Percentiles rank a stretch among this genome's conserved stretches.
These are phyloP conservation scores for Pogoniulus pusillus DNA, from an alignment of 2,797 vertebrate species.

Conservation along the genomic window DNA sequence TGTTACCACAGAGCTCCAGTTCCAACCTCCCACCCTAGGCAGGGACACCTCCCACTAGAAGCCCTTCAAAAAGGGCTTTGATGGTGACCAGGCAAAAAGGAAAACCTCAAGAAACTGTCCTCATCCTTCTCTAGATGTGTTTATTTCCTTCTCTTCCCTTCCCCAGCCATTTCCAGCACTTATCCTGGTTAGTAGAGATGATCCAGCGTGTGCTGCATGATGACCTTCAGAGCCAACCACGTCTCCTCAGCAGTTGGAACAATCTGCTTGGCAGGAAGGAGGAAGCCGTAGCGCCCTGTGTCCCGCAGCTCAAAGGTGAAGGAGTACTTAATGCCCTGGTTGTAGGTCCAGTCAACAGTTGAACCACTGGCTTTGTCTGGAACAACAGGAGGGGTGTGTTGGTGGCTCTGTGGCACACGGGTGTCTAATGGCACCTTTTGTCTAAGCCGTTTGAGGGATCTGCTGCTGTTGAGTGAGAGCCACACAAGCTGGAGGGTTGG, in stretches of 20 bases:
- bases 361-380: slow-evolving; percentile 88
- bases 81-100: accelerated
- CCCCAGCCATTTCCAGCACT: neutral
- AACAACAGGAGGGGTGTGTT: accelerated
- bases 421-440: neutral
- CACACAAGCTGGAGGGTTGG: no score
- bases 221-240: slow-evolving; percentile 85
- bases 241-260: slow-evolving; percentile 90
- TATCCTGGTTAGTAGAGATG: slow-evolving; percentile 75
- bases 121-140: neutral
- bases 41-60: no score
- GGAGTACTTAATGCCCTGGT: slow-evolving; percentile 92
- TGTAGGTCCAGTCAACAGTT: slow-evolving; percentile 92
- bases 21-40: no score
- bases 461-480: no score
- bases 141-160: neutral
- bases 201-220: slow-evolving; percentile 82
- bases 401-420: accelerated
- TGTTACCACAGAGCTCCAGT: no score
- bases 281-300: slow-evolving; percentile 87
- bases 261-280: slow-evolving; percentile 90
- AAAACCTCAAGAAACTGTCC: neutral
- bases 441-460: accelerated
- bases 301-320: slow-evolving; percentile 94
- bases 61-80: neutral